A percentile compares a stretch with the other conserved stretches of the same genome.
phyloP scores from a whole-genome alignment of 2,797 vertebrate species.

The Mus caroli region DNA sequence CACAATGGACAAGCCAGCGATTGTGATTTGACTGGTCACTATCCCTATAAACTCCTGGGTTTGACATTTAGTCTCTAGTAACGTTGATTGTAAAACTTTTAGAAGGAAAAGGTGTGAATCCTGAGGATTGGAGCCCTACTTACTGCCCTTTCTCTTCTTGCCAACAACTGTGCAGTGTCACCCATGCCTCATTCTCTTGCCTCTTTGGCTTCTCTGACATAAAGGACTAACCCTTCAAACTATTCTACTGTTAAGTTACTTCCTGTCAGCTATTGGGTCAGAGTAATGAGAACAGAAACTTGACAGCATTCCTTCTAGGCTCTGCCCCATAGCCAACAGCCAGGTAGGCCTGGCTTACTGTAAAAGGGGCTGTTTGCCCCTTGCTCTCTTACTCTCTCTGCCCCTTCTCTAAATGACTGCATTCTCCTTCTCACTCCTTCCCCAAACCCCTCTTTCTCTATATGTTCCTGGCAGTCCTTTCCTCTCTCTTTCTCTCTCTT shows the following conservation, averaged over 20 bases:
- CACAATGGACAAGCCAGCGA: fast-evolving
- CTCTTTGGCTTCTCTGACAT: neutral
- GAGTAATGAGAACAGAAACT: neutral
- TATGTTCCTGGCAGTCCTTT: neutral
- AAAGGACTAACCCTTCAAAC: neutral
- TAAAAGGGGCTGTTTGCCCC: neutral
- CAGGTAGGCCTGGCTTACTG: neutral
- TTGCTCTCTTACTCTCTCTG: neutral
- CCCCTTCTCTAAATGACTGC: neutral
- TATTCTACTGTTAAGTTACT: neutral
- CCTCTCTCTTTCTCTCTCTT: too few species aligned
- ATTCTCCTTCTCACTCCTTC: too few species aligned
- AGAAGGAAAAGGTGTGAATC: neutral
- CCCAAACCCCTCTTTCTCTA: neutral
- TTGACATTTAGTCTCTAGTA: neutral
- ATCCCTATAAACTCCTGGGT: neutral
- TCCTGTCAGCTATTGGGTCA: neutral
- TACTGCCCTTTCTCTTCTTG: neutral
- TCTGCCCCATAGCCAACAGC: neutral
- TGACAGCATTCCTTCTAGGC: neutral
- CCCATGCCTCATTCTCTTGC: neutral
- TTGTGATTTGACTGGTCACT: neutral
- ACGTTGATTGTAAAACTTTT: neutral
- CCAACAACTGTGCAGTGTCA: neutral
- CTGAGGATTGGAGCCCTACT: neutral